Evolutionary conservation across 2,113 vertebrate genomes (phyloP), one percentile per base, ranked within the genome.

Genomic region (Genyomyrus donnyi): DNA sequence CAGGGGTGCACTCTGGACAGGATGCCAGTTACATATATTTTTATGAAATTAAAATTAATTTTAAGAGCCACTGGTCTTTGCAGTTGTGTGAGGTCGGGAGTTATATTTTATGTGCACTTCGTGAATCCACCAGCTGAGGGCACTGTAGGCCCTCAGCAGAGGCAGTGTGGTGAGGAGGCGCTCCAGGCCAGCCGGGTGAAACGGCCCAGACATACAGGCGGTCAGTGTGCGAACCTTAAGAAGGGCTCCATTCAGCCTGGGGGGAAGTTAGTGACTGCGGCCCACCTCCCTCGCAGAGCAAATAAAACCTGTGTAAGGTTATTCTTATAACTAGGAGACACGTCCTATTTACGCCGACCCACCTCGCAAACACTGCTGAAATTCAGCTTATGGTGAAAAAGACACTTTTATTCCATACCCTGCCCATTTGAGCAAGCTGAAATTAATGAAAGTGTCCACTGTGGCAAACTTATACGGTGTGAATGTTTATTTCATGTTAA

Each of bases 401-500:
- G 91, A 88, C 46, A 4, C 49, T 87, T 90, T 90, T 93, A 92
- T 95, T 90, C 91, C 90, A 89, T 89, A 91, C 89, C 85, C 93
- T 91, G 88, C 89, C 89, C 84, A 91, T 94, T 90, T 86, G 27
- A 90, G 92, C 5, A 88, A 89, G 27, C 90, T 84, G 89, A 31
- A 90, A n/a, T 50, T 87, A 91, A 94, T 89, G 88, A 89, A 89
- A 39, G 88, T 83, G 35, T 15, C 52, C 50, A 83, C 49, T 83
- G 46, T 89, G 74, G 74, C 62, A 50, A 39, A 53, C 19, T 5
- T 52, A 83, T 88, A 39, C 80, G 88, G 62, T 88, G 91, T 93
- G 93, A 94, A 93, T 90, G 93, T 95, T 94, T 93, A 94, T 66
- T 88, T 24, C 58, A 45, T 7, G 90, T 91, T 89, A 90, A 93